These are phyloP conservation scores for Mastigias papua DNA, from an alignment of 30 jellyfish, hydroid and myxozoan genomes.

Conservation along the genomic window DNA sequence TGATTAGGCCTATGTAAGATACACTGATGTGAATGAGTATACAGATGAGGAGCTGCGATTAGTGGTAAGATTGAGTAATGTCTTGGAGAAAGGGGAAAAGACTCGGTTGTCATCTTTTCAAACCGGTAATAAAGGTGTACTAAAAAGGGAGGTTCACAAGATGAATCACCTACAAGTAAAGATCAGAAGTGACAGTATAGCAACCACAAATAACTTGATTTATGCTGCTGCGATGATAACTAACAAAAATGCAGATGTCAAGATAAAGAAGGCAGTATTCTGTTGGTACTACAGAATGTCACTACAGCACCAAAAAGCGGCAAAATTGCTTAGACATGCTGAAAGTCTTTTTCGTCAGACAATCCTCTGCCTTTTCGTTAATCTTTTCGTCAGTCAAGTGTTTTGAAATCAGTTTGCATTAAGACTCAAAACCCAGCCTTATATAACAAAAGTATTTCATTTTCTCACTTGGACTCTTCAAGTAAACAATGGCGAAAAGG, in stretches of 20 bases:
- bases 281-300: too few species aligned
- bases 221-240: background rate
- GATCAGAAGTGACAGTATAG: background rate
- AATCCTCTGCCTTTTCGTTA: too few species aligned
- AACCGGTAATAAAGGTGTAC: background rate
- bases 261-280: background rate
- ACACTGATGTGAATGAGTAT: background rate
- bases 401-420: too few species aligned
- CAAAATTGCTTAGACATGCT: too few species aligned
- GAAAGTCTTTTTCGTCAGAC: too few species aligned
- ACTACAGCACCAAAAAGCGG: too few species aligned
- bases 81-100: background rate
- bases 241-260: background rate
- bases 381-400: too few species aligned
- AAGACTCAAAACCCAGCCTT: too few species aligned
- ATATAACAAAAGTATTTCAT: too few species aligned
- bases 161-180: background rate
- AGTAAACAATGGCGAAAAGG: too few species aligned
- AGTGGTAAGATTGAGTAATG: background rate
- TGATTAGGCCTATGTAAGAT: background rate
- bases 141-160: background rate
- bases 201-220: background rate
- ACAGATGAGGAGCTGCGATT: background rate
- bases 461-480: too few species aligned
- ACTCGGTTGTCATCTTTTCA: background rate